A percentile compares a stretch with the other conserved stretches of the same genome.
phyloP scores from a whole-genome alignment of 2,113 vertebrate species.

The Paradoxurus hermaphroditus region DNA sequence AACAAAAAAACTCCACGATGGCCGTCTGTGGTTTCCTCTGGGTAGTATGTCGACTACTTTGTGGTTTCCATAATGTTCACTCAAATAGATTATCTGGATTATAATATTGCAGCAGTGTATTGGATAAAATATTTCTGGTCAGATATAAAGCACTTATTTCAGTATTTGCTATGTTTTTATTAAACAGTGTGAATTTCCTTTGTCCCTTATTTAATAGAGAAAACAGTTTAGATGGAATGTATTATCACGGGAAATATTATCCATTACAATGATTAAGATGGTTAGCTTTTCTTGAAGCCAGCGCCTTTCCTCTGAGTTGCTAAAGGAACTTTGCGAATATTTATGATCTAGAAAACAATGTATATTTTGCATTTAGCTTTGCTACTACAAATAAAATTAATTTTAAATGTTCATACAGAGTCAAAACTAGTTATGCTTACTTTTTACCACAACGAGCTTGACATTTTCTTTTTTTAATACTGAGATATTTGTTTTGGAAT shows the following conservation, averaged over 20 bases:
- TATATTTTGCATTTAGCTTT: background rate
- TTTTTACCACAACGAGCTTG: background rate
- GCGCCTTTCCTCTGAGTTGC: background rate
- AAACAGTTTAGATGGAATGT: background rate
- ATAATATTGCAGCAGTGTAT: background rate
- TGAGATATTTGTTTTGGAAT: conserved; percentile 9
- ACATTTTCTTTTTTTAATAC: background rate
- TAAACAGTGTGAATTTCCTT: background rate
- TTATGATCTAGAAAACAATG: background rate
- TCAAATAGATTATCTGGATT: background rate
- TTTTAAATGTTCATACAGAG: conserved; percentile 4
- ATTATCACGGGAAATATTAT: background rate
- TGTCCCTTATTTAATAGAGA: background rate
- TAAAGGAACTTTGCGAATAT: conserved; percentile 16
- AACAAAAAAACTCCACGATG: background rate
- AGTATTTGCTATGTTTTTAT: conserved; percentile 3
- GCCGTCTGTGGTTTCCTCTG: background rate
- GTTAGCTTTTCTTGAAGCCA: background rate
- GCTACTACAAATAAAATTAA: background rate
- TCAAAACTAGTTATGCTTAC: background rate
- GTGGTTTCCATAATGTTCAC: background rate
- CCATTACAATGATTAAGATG: background rate
- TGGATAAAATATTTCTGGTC: background rate
- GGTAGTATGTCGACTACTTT: background rate
- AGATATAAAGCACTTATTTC: conserved; percentile 14